Evolutionary conservation across 2,113 vertebrate species (phyloP).

Genomic region (Perccottus glenii): DNA sequence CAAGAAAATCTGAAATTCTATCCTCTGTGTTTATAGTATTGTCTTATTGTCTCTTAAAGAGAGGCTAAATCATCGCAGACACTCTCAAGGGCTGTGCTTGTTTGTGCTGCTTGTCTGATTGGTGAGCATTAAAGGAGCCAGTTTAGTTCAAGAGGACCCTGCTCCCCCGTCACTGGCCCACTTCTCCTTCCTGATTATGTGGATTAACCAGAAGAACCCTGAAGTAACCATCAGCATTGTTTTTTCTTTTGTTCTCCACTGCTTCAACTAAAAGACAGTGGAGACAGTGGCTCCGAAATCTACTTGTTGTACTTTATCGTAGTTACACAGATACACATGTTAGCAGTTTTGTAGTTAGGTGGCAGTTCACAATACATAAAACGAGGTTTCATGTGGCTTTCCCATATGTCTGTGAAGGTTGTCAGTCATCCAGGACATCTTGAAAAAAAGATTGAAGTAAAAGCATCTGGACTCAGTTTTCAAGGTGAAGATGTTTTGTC

Average conservation of each 20-base stretch:
- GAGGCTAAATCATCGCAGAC: conserved; percentile 26
- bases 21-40: conserved; percentile 17
- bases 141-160: conserved; percentile 43
- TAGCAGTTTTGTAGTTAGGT: no score
- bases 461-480: no score
- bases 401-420: no score
- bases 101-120: conserved; percentile 35
- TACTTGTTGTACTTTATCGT: no score
- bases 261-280: not conserved
- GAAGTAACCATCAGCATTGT: not conserved
- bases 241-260: not conserved
- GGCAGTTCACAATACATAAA: no score
- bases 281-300: no score
- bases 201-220: conserved; percentile 45
- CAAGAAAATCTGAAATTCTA: conserved; percentile 3
- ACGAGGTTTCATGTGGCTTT: no score
- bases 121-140: conserved; percentile 29
- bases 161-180: conserved; percentile 13
- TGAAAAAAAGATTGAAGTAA: no score
- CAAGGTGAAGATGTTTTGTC: no score
- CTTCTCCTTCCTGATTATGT: conserved; percentile 48
- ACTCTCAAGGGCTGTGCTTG: conserved; percentile 24
- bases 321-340: no score
- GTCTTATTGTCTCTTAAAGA: conserved; percentile 10
- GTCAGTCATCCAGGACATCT: no score